A percentile compares a stretch with the other conserved stretches of the same genome.
phyloP scores from a whole-genome alignment of 2,797 vertebrate genomes.

The Otolemur crassicaudatus region DNA sequence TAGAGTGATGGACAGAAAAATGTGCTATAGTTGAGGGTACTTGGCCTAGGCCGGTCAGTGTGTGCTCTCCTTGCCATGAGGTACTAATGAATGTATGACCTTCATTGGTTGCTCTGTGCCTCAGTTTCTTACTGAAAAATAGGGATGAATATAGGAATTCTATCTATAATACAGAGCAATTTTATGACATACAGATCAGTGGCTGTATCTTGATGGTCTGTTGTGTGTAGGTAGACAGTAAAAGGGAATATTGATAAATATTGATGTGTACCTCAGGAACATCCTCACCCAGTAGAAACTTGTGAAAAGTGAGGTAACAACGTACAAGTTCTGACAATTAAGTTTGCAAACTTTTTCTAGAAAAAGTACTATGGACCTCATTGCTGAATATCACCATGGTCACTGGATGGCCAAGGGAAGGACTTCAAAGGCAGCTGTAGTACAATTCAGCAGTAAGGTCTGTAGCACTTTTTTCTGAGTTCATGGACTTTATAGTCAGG shows the following conservation, averaged over 20 bases:
- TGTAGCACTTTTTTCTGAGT: too few species aligned
- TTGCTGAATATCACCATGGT: too few species aligned
- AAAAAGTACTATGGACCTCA: too few species aligned
- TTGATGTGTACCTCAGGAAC: not conserved
- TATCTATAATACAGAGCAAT: not conserved
- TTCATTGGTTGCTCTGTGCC: not conserved
- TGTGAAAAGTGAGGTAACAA: not conserved
- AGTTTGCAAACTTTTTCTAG: too few species aligned
- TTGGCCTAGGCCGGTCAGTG: not conserved
- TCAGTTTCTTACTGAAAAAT: not conserved
- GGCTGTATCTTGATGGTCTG: not conserved
- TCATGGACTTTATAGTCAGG: too few species aligned
- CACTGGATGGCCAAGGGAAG: too few species aligned
- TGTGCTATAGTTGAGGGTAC: not conserved
- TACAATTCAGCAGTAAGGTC: too few species aligned
- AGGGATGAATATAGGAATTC: not conserved
- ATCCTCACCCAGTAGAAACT: not conserved
- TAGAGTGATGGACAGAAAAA: not conserved
- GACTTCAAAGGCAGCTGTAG: too few species aligned
- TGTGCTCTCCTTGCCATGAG: not conserved
- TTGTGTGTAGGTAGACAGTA: not conserved
- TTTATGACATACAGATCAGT: not conserved
- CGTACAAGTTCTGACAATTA: too few species aligned
- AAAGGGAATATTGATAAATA: not conserved
- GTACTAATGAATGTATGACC: not conserved